These are phyloP conservation scores for Hirtodrosophila confusa DNA, from an alignment of 2,888 invertebrate species.

Conservation along the genomic window DNA sequence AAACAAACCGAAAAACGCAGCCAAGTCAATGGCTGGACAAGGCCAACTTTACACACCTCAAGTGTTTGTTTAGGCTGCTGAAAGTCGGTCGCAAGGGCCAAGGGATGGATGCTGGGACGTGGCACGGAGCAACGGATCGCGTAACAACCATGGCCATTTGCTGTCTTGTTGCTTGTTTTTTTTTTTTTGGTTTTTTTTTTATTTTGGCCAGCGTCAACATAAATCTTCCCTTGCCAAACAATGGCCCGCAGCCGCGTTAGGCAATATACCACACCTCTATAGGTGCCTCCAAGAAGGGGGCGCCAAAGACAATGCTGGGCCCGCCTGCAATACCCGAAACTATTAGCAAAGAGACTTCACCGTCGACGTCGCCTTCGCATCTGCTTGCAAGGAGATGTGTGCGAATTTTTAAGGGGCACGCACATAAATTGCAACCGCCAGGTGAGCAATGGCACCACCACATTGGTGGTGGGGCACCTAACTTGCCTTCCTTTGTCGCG, in stretches of 20 bases:
- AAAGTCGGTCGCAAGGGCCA: slow-evolving; percentile 28
- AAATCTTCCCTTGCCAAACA: slow-evolving; percentile 75
- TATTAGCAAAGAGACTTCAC: slow-evolving; percentile 62
- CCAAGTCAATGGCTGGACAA: slow-evolving; percentile 60
- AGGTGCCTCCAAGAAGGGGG: slow-evolving; percentile 7
- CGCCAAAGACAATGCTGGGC: slow-evolving; percentile 52
- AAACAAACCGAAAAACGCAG: slow-evolving; percentile 74
- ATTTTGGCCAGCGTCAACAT: slow-evolving; percentile 67
- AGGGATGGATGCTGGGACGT: background rate
- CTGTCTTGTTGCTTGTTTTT: slow-evolving; percentile 31
- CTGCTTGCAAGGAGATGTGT: slow-evolving; percentile 39
- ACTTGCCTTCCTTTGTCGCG: background rate
- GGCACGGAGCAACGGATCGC: background rate
- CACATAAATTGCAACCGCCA: slow-evolving; percentile 76
- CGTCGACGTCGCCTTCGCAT: slow-evolving; percentile 14
- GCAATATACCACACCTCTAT: slow-evolving; percentile 20
- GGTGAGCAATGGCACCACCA: no score
- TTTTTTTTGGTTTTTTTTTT: slow-evolving; percentile 40
- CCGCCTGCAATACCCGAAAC: slow-evolving; percentile 54
- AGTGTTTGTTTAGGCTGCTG: slow-evolving; percentile 76
- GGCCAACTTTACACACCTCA: slow-evolving; percentile 80
- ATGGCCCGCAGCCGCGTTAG: slow-evolving; percentile 37
- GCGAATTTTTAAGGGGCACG: slow-evolving; percentile 68
- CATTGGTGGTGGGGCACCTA: background rate
- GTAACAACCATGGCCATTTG: slow-evolving; percentile 49